These are phyloP conservation scores for Tenebrosternarchus preto DNA, from an alignment of 2,113 vertebrate genomes.

Conservation along the genomic window DNA sequence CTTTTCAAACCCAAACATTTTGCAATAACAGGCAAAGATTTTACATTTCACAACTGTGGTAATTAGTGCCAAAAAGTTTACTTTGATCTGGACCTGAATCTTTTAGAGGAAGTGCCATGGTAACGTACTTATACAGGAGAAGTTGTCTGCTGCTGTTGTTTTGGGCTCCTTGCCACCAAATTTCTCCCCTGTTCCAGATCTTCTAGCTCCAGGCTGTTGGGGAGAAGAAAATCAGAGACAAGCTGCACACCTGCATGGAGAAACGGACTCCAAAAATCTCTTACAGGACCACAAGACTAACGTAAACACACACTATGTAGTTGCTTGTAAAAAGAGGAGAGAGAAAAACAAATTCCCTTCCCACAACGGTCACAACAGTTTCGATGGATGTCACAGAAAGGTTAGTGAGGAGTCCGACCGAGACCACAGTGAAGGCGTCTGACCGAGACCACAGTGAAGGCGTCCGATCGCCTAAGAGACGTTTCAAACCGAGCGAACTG, in stretches of 20 bases:
- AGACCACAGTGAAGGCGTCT: too few relatives aligned
- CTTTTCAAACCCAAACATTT: background rate
- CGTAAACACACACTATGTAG: background rate
- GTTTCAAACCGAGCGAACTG: too few relatives aligned
- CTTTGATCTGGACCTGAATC: background rate
- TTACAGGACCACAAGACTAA: too few relatives aligned
- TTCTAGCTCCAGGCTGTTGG: constrained; percentile 87
- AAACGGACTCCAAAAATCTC: too few relatives aligned
- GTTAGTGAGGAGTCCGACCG: too few relatives aligned
- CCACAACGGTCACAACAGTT: too few relatives aligned
- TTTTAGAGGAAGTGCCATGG: background rate
- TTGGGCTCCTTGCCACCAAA: constrained; percentile 89
- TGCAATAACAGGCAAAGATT: background rate
- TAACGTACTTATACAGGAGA: constrained; percentile 85
- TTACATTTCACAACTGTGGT: background rate
- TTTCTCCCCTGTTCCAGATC: constrained; percentile 86
- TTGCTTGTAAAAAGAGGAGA: too few relatives aligned
- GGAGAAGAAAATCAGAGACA: constrained; percentile 30
- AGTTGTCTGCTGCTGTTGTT: constrained; percentile 85
- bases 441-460: too few relatives aligned
- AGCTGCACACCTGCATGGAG: background rate
- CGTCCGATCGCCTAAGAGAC: too few relatives aligned
- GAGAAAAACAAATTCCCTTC: too few relatives aligned
- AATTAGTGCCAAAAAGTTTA: background rate
- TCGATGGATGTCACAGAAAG: too few relatives aligned